phyloP scores from a whole-genome alignment of 2,797 vertebrate genomes.

The Hirundo rustica region DNA sequence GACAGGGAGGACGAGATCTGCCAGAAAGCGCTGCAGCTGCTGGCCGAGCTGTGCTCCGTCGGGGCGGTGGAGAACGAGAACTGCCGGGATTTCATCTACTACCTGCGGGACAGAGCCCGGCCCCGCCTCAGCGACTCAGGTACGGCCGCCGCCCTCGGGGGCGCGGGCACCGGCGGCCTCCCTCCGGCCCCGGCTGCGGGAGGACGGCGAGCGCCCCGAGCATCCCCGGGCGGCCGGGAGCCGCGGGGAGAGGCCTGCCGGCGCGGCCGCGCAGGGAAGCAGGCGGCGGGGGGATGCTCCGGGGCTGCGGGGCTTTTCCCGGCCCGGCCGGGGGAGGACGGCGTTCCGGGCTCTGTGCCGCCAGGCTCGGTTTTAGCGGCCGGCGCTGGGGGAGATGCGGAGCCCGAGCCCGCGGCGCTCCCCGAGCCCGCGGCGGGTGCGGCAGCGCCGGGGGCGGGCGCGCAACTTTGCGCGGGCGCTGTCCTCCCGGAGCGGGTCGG shows the following conservation, averaged over 20 bases:
- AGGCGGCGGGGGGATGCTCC: neutral
- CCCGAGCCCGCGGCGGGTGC: neutral
- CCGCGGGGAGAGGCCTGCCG: conserved; percentile 5
- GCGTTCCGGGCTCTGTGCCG: neutral
- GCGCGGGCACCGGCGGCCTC: neutral
- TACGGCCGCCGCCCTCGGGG: conserved; percentile 62
- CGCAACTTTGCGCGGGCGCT: neutral
- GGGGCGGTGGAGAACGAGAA: conserved; percentile 94
- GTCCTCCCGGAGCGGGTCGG: neutral
- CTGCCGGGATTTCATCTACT: conserved; percentile 96
- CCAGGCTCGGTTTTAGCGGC: neutral
- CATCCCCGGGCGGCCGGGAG: neutral
- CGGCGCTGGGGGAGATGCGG: neutral
- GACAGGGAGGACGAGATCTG: conserved; percentile 98
- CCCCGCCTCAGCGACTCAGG: conserved; percentile 92
- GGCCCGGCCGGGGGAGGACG: neutral
- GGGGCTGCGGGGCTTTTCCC: neutral
- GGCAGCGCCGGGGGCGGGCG: neutral
- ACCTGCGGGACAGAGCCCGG: conserved; percentile 91
- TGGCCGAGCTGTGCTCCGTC: conserved; percentile 94
- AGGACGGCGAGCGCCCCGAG: neutral
- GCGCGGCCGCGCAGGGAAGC: neutral
- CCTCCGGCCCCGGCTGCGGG: neutral
- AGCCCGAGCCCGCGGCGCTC: neutral
- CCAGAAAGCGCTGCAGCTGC: conserved; percentile 95